Evolutionary conservation across 1,140 invertebrate species (phyloP).

Genomic region (Drosophila lacertosa): DNA sequence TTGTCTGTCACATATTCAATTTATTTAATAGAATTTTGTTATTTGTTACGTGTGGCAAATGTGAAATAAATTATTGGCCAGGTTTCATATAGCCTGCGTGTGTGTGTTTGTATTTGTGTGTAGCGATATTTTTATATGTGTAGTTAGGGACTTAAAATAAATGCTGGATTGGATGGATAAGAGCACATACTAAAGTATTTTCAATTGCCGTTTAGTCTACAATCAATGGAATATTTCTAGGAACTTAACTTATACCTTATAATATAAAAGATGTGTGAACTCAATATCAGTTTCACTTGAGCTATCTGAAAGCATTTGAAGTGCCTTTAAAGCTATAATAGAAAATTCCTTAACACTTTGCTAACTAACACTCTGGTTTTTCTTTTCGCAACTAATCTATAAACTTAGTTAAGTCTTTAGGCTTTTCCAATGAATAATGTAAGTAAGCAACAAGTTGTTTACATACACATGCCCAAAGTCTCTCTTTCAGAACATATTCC

Average conservation of each 20-base stretch:
- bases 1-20: slow-evolving; percentile 65
- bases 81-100: not conserved
- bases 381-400: not conserved
- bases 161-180: not conserved
- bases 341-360: too few species aligned
- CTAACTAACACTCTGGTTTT: not conserved
- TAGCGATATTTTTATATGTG: slow-evolving; percentile 4
- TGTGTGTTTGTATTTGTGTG: not conserved
- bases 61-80: slow-evolving; percentile 46
- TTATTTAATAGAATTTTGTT: slow-evolving; percentile 71
- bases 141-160: slow-evolving; percentile 5
- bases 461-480: slow-evolving; percentile 8
- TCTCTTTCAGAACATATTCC: not conserved
- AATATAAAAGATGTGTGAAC: too few species aligned
- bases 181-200: not conserved
- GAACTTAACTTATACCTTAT: too few species aligned
- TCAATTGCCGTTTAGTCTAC: not conserved
- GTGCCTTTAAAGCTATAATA: too few species aligned
- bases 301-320: too few species aligned
- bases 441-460: slow-evolving; percentile 19
- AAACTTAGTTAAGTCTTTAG: not conserved
- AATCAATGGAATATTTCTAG: not conserved
- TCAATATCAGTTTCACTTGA: too few species aligned
- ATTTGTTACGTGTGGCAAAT: slow-evolving; percentile 45
- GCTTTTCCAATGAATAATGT: slow-evolving; percentile 1